phyloP scores from a whole-genome alignment of 2,113 vertebrate species.

The Sialia sialis region DNA sequence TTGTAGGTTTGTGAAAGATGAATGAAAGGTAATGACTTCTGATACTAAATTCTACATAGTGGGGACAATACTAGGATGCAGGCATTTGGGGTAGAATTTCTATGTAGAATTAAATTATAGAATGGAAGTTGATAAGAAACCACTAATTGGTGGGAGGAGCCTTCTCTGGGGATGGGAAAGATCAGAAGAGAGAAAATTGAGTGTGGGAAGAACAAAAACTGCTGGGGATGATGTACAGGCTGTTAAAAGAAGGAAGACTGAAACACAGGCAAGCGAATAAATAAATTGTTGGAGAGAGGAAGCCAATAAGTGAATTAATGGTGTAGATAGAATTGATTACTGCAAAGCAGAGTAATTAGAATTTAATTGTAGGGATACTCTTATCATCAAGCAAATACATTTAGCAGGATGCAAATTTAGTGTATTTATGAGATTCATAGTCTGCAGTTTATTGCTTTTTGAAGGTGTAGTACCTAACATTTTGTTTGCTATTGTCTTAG shows the following conservation, averaged over 20 bases:
- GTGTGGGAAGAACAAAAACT: not conserved
- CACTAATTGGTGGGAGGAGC: not conserved
- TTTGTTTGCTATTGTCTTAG: not conserved
- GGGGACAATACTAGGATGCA: not conserved
- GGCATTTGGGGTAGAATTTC: not conserved
- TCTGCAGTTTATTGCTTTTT: not conserved
- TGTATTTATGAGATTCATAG: not conserved
- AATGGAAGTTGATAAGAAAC: not conserved
- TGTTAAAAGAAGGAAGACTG: not conserved
- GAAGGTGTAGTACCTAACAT: not conserved
- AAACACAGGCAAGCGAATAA: not conserved
- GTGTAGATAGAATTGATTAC: slow-evolving; percentile 5
- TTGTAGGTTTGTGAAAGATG: not conserved
- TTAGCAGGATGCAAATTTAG: not conserved
- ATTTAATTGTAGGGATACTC: not conserved
- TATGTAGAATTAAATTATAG: not conserved
- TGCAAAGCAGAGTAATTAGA: not conserved
- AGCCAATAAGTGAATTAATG: not conserved
- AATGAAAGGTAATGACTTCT: not conserved
- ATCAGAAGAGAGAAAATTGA: not conserved
- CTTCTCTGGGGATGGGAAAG: not conserved
- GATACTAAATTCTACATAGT: not conserved
- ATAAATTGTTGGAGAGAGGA: not conserved
- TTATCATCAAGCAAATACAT: not conserved
- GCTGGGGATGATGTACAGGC: not conserved